Evolutionary conservation across 2,113 vertebrate genomes (phyloP), one percentile per base, ranked within the genome.

Genomic region (Anser brachyrhynchus): DNA sequence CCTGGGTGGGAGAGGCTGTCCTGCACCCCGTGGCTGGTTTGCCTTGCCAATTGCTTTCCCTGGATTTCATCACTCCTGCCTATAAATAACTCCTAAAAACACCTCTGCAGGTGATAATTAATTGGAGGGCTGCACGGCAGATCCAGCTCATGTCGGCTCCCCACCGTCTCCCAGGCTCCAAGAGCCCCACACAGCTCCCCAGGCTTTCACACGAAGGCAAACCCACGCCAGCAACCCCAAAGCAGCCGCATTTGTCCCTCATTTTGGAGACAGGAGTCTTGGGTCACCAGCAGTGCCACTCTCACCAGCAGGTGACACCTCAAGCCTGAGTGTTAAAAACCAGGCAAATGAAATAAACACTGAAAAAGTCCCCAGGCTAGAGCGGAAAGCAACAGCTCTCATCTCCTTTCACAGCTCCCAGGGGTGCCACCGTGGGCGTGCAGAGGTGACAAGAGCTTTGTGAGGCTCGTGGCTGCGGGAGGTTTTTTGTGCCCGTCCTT

Each of bases 91-190:
- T 59, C 52, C 52, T 52, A 9, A n/a, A 62, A 81, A 15, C 44
- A 43, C 58, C 35, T 89, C 78, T 80, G 66, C 33, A 26, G 67
- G 85, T 69, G 71, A 72, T 84, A 90, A 85, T 84, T 64, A 71
- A 76, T 59, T 3, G 0, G 3, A 59, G 46, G 41, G 19, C 57
- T 85, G 23, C 1, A 3, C 17, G 29, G n/a, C 51, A 13, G 9
- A 46, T 71, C 16, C 67, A 39, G 72, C 74, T n/a, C 17, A 16
- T 43, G 39, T 10, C 44, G 4, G 37, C 35, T 74, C 23, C 31
- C 21, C 5, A 12, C 23, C 12, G 2, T 13, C 61, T 54, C 33
- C 26, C 26, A 6, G 78, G 31, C 55, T 28, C 15, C 4, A 49
- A 37, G 35, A 44, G 18, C 35, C 67, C 69, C 15, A 26, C 9